Evolutionary conservation across 2,113 vertebrate species (phyloP), one percentile per base, ranked within the genome.

Genomic region (Poeciliopsis occidentalis): DNA sequence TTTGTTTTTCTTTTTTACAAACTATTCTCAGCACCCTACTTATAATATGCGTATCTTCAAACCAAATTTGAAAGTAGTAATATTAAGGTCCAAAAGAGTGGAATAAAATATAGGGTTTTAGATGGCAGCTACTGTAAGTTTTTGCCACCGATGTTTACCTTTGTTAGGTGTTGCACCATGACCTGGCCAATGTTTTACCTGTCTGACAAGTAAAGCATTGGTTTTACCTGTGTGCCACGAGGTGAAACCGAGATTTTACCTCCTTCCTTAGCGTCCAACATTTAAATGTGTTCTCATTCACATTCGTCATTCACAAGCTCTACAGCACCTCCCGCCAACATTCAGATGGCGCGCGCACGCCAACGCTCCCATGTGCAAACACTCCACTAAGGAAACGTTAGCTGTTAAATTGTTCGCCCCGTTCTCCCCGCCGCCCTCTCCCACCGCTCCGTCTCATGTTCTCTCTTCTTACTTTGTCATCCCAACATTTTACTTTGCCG

Each of bases 381-480:
- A 92, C 88, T 89, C 88, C 79, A 1, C 76, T 69, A 51, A 77
- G 65, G 61, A 81, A 70, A 83, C 75, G 34, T 67, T 17, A 71
- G 68, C 63, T 44, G 26, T 85, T 88, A 8, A 69, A 88, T 86
- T 87, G 24, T 75, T 39, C 47, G 68, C 76, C 12, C 11, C 31
- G 71, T 69, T 76, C 84, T 87, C 34, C 81, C 79, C 37, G n/a
- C 30, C 26, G 69, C 81, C 63, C 73, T 41, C 34, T 2, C 81
- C 63, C 75, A 47, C 34, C 10, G 2, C 34, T 61, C 79, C 44
- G 67, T 78, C 54, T 83, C 70, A 79, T 63, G 73, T 57, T 70
- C 51, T 70, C 44, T 41, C n/a, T 73, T 78, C 67, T 75, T 75
- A 17, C 17, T 47, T 34, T 69, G 31, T 66, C 32, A 30, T 72